Percentiles rank a stretch among this genome's conserved stretches.
Conservation (phyloP, 2,113 vertebrate genomes). For the Misgurnus anguillicaudatus region DNA sequence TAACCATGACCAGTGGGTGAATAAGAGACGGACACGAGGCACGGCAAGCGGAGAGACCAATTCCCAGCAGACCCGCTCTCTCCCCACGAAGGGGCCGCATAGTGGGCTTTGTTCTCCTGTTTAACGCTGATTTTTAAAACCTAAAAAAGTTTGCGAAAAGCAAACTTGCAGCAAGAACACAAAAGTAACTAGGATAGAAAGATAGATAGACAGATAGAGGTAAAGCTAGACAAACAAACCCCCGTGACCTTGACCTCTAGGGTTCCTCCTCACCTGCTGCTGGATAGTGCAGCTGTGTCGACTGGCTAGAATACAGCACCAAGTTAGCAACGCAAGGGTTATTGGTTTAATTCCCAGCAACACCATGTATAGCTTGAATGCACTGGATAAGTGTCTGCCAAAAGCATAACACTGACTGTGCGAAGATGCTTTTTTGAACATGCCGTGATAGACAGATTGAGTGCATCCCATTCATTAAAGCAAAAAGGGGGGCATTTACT, state of each 20-base stretch:
- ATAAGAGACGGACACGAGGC: constrained; percentile 15
- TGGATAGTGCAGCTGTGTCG: constrained; percentile 80
- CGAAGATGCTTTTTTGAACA: too few relatives aligned
- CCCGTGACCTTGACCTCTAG: constrained; percentile 81
- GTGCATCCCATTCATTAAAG: too few relatives aligned
- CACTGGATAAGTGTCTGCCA: too few relatives aligned
- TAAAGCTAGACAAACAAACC: constrained; percentile 50
- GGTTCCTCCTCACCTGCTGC: constrained; percentile 73
- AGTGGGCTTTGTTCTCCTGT: constrained; percentile 43
- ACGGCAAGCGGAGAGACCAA: not conserved
- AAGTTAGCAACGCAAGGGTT: too few relatives aligned
- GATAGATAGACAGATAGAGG: not conserved
- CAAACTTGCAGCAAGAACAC: constrained; percentile 16
- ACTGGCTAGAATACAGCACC: constrained; percentile 67
- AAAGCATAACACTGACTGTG: too few relatives aligned
- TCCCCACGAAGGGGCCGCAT: not conserved
- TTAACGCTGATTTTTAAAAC: constrained; percentile 25
- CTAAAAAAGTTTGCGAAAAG: constrained; percentile 39
- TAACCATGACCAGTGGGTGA: constrained; percentile 51
- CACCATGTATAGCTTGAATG: too few relatives aligned
- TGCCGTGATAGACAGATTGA: too few relatives aligned
- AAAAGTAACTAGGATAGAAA: not conserved
- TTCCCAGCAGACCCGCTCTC: not conserved
- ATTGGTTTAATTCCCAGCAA: too few relatives aligned
- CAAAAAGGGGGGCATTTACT: too few relatives aligned